phyloP scores from a whole-genome alignment of 2,797 vertebrate genomes.

The Harpagifer antarcticus region DNA sequence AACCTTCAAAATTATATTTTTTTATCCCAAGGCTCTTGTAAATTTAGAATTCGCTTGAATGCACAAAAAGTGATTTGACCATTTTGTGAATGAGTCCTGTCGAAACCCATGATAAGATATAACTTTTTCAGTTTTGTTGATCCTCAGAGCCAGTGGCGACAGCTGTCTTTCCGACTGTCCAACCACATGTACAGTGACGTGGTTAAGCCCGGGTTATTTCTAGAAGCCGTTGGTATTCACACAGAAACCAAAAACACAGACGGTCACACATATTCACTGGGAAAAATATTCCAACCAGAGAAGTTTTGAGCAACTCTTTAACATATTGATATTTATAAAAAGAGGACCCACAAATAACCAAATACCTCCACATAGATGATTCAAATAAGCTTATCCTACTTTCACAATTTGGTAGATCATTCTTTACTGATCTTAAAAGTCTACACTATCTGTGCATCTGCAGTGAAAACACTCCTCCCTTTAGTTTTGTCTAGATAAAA shows the following conservation, averaged over 20 bases:
- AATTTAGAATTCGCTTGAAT: background rate
- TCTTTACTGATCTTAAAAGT: constrained; percentile 27
- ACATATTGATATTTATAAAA: constrained; percentile 46
- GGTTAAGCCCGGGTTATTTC: constrained; percentile 68
- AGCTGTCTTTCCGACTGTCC: constrained; percentile 66
- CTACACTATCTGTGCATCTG: constrained; percentile 48
- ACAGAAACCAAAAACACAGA: constrained; percentile 70
- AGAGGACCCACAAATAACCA: constrained; percentile 21
- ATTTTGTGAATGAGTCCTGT: constrained; percentile 21
- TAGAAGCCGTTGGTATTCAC: constrained; percentile 69
- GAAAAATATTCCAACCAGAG: constrained; percentile 53
- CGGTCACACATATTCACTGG: constrained; percentile 64
- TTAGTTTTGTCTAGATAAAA: constrained; percentile 60
- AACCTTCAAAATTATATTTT: background rate
- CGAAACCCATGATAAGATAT: constrained; percentile 30
- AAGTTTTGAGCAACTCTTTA: constrained; percentile 39
- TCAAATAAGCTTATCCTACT: constrained; percentile 22
- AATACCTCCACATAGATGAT: constrained; percentile 29
- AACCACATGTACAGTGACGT: constrained; percentile 63
- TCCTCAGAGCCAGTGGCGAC: constrained; percentile 49
- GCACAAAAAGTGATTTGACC: background rate
- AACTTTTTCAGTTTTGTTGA: constrained; percentile 51
- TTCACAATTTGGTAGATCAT: constrained; percentile 26
- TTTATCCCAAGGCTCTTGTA: background rate
- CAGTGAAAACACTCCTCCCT: constrained; percentile 42